Base-by-base conservation (phyloP, 2,113 vertebrate genomes). In the Cromileptes altivelis region DNA sequence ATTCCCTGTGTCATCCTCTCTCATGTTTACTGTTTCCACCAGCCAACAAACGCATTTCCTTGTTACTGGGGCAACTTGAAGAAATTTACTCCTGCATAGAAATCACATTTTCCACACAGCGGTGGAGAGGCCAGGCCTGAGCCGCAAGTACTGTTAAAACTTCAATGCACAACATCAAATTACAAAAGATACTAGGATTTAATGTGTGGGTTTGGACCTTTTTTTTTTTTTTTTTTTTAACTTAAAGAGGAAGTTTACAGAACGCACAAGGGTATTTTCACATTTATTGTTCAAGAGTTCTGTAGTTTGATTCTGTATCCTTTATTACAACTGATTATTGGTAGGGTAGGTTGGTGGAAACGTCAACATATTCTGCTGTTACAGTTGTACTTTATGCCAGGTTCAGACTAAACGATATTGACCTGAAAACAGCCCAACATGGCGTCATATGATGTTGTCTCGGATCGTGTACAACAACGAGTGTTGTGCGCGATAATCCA, bases 1-100 rank as follows among this genome's bases (percentile, higher is more conserved):
- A 84, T 13, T 57, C 76, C 71, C 69, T 15, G 76, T 77, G 80
- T 82, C 72, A 79, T 85, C 85, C 83, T 80, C 80, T 57, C 70
- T 76, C 30, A 63, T 87, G 87, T 91, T 90, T 91, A 92, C 85
- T 10, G 82, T 86, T 89, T 90, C 84, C 68, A 77, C 70, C 52
- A 57, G 87, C 81, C 81, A 76, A 88, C 80, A 87, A 82, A 84
- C 47, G 33, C 78, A 85, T 88, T 81, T 89, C 64, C 45, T 65
- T 60, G 83, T 90, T 87, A 74, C 92, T 75, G 70, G 52, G 88
- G 85, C 67, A 74, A 85, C 86, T 56, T 74, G 50, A 61, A 72
- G 82, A 88, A 79, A 87, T 85, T 25, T 57, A 70, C 58, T 67
- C 40, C 78, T 62, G 49, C 55, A 33, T 21, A 68, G 76, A 85